Conservation (phyloP, 2,888 invertebrate genomes). For the Perizoma flavofasciatum region DNA sequence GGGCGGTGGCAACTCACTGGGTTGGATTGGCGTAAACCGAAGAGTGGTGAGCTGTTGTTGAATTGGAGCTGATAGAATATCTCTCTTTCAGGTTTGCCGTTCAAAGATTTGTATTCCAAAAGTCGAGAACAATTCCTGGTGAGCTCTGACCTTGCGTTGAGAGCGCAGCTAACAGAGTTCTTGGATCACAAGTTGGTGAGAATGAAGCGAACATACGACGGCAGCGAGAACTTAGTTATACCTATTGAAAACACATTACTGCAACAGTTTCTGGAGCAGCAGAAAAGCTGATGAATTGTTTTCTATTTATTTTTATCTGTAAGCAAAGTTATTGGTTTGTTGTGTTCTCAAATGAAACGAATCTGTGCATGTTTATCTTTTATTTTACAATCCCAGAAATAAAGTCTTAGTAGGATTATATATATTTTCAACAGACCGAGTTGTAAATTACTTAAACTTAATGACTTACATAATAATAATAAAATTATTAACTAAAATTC, state of each 20-base stretch:
- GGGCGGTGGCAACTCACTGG: too few relatives aligned
- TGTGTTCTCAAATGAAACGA: slow-evolving; percentile 45
- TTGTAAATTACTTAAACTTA: slow-evolving; percentile 85
- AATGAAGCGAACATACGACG: slow-evolving; percentile 90
- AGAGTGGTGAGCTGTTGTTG: too few relatives aligned
- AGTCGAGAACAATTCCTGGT: slow-evolving; percentile 96
- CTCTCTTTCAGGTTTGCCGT: slow-evolving; percentile 88
- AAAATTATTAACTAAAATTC: slow-evolving; percentile 83
- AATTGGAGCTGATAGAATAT: not conserved
- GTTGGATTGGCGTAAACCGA: too few relatives aligned
- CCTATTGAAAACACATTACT: slow-evolving; percentile 89
- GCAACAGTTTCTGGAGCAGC: slow-evolving; percentile 90
- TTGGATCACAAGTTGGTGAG: slow-evolving; percentile 96
- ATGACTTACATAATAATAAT: slow-evolving; percentile 83
- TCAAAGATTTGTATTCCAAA: slow-evolving; percentile 93
- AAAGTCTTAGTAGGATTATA: slow-evolving; percentile 83
- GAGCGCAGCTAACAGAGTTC: slow-evolving; percentile 97
- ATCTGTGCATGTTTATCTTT: slow-evolving; percentile 67
- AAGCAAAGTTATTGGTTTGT: not conserved
- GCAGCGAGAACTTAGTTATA: slow-evolving; percentile 91
- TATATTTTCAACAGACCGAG: slow-evolving; percentile 83
- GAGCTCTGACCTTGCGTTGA: slow-evolving; percentile 94
- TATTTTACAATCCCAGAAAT: slow-evolving; percentile 84
- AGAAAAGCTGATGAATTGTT: slow-evolving; percentile 55
- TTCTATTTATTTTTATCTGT: slow-evolving; percentile 17